Evolutionary conservation across 2,113 vertebrate genomes (phyloP).

Genomic region (Sinocyclocheilus rhinocerous): DNA sequence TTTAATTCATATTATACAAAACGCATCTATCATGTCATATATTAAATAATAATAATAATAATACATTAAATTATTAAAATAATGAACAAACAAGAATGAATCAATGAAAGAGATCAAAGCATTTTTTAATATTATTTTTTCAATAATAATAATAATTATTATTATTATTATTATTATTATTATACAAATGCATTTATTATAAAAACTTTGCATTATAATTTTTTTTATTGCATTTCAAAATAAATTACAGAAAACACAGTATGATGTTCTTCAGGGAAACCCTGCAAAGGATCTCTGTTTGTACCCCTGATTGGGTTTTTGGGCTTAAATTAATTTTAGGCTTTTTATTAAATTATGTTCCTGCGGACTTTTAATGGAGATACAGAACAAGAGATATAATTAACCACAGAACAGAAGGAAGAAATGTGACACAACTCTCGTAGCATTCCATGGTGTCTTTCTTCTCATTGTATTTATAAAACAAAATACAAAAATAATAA

Average conservation of each 20-base stretch:
- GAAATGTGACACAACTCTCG: neutral
- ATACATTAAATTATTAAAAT: too few species aligned
- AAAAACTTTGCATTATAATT: neutral
- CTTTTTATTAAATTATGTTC: neutral
- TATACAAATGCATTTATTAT: too few species aligned
- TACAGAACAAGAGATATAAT: neutral
- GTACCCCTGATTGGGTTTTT: constrained; percentile 8
- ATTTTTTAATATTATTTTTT: too few species aligned
- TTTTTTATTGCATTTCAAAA: neutral
- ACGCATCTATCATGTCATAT: too few species aligned
- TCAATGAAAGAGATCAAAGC: too few species aligned
- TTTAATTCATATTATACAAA: too few species aligned
- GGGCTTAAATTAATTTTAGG: neutral
- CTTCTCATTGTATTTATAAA: neutral
- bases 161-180: too few species aligned
- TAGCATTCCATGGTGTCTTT: neutral
- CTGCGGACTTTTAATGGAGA: neutral
- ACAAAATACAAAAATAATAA: neutral
- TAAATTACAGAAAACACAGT: neutral
- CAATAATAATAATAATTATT: too few species aligned
- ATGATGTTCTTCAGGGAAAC: neutral
- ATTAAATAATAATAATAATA: too few species aligned
- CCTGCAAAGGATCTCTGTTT: neutral
- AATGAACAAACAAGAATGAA: too few species aligned
- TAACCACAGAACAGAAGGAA: neutral